A percentile compares a stretch with the other conserved stretches of the same genome.
Evolutionary conservation across 2,113 vertebrate species (phyloP).

Genomic region (Candoia aspera): DNA sequence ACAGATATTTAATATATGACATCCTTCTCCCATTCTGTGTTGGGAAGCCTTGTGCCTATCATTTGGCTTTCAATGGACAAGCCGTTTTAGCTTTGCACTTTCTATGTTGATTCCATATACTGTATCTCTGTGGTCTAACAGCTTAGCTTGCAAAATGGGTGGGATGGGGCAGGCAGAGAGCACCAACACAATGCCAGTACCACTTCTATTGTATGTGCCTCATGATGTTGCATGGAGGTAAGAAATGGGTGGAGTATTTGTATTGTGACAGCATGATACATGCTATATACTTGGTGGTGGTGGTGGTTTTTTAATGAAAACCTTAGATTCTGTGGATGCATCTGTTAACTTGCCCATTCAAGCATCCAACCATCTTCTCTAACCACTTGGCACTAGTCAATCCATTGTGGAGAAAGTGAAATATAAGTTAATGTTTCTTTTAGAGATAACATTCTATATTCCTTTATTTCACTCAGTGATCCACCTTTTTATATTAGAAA

Average conservation of each 20-base stretch:
- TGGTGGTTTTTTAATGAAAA: not conserved
- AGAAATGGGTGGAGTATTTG: not conserved
- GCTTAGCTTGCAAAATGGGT: conserved; percentile 10
- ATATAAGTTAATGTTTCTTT: conserved; percentile 29
- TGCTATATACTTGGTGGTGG: no score
- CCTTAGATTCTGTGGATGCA: not conserved
- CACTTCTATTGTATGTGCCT: not conserved
- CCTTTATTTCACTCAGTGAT: conserved; percentile 70
- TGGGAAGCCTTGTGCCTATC: conserved; percentile 42
- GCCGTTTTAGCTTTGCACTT: conserved; percentile 38
- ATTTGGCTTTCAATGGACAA: conserved; percentile 37
- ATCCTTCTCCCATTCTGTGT: conserved; percentile 26
- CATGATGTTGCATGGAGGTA: not conserved
- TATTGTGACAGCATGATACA: not conserved
- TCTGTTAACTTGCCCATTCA: not conserved
- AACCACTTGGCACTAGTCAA: conserved; percentile 60
- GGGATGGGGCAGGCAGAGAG: not conserved
- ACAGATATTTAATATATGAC: conserved; percentile 21
- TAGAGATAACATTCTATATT: conserved; percentile 11
- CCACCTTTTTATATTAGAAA: conserved; percentile 71
- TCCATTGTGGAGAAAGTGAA: conserved; percentile 54
- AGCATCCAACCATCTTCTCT: conserved; percentile 18
- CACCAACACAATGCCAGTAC: not conserved
- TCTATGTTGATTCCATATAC: conserved; percentile 35
- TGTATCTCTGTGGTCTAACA: conserved; percentile 44